Evolutionary conservation across 2,888 invertebrate species (phyloP), one percentile per base, ranked within the genome.

Genomic region (Epinotia nisella): DNA sequence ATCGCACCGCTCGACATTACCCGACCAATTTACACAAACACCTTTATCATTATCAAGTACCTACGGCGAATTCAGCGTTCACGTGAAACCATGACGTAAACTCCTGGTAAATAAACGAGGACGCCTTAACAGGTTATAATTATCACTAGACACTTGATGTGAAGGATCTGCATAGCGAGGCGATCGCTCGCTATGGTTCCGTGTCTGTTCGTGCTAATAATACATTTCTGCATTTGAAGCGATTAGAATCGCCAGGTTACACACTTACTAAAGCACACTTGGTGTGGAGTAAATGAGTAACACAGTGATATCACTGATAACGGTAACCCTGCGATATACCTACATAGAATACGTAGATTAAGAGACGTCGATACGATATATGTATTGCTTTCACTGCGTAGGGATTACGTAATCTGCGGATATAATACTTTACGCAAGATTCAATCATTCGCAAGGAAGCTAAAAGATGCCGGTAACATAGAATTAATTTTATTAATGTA

Each of bases 21-120:
- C 19, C 19, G 29, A 55, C 10, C 55, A 56, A 58, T 70, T 64
- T 64, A 70, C 51, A 64, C 64, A 64, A 61, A 68, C 72, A 56
- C 67, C 60, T 72, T 72, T 72, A 72, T 72, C 56, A 67, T 21
- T 72, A 72, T 67, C 56, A 29, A 64, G 59, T 64, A 64, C 70
- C 71, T 65, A 70, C 19, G 24, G 15, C 15, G 56, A 65, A 59
- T 70, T 71, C 51, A 29, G 15, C 19, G 60, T 62, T 72, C 72
- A 72, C 67, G 72, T 72, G 72, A 72, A 49, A 29, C 45, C 17
- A 56, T 72, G 72, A 68, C 72, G 72, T 17, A 62, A 67, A 56
- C 29, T 21, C n/a, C 45, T 71, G 45, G 56, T 67, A 55, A 56
- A 45, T 45, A 35, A 21, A n/a, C n/a, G 59, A 19, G 29, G 19